Percentiles rank a stretch among this genome's conserved stretches.
Evolutionary conservation across 2,113 vertebrate genomes (phyloP).

Genomic region (Chionomys nivalis): DNA sequence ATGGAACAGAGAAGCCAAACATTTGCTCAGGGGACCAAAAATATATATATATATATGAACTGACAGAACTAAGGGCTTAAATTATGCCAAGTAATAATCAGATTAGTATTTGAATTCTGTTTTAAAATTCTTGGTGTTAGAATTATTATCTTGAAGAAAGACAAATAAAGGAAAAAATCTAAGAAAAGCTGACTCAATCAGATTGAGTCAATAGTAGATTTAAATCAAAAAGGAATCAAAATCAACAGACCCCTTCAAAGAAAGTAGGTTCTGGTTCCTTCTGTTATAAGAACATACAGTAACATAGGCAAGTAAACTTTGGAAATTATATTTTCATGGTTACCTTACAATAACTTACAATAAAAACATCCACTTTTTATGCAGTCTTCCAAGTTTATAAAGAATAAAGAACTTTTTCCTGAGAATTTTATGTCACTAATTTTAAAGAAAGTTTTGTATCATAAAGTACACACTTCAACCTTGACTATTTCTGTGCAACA

Average conservation of each 20-base stretch:
- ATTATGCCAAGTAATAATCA: background rate
- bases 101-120: background rate
- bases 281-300: background rate
- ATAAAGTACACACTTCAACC: slow-evolving; percentile 24
- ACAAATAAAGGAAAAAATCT: background rate
- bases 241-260: background rate
- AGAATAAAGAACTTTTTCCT: slow-evolving; percentile 28
- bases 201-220: background rate
- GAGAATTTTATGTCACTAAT: slow-evolving; percentile 34
- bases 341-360: slow-evolving; percentile 40
- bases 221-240: slow-evolving; percentile 18
- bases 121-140: slow-evolving; percentile 19
- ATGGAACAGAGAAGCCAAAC: background rate
- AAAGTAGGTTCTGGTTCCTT: background rate
- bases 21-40: background rate
- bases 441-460: slow-evolving; percentile 38
- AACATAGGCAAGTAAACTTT: slow-evolving; percentile 22
- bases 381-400: slow-evolving; percentile 22
- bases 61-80: background rate
- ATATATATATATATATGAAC: background rate
- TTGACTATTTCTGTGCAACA: background rate
- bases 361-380: slow-evolving; percentile 51
- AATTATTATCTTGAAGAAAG: background rate
- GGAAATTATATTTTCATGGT: slow-evolving; percentile 14
- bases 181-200: background rate